Conservation (phyloP, 2,888 invertebrate species). For the Physocephala rufipes region DNA sequence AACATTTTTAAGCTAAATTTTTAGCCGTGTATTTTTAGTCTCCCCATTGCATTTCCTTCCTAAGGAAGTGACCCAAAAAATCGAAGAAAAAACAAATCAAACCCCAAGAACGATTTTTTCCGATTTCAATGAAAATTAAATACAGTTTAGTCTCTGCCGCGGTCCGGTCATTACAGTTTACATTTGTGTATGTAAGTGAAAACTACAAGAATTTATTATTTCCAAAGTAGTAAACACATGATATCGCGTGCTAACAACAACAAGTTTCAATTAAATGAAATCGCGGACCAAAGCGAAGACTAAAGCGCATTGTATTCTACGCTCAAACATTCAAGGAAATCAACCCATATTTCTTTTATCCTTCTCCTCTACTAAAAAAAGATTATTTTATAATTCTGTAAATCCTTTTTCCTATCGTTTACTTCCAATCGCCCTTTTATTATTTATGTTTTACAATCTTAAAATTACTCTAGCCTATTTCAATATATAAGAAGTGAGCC, state of each 20-base stretch:
- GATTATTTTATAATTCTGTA: no score
- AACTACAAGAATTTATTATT: background rate
- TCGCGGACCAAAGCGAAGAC: constrained; percentile 60
- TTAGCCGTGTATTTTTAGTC: no score
- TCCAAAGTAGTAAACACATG: background rate
- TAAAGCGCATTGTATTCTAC: constrained; percentile 66
- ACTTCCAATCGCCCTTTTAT: no score
- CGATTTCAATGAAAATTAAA: constrained; percentile 52
- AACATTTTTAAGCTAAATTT: no score
- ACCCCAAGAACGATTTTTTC: constrained; percentile 15
- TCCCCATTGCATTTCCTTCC: background rate
- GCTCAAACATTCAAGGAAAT: constrained; percentile 44
- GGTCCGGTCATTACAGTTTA: constrained; percentile 39
- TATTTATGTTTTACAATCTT: no score
- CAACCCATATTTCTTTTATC: no score
- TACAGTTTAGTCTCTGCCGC: constrained; percentile 65
- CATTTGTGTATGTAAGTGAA: constrained; percentile 50
- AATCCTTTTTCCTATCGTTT: no score
- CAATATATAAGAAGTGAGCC: no score
- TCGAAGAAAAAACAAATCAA: constrained; percentile 16
- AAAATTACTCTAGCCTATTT: no score
- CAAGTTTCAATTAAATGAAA: constrained; percentile 47
- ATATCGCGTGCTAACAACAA: background rate
- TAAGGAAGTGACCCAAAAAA: constrained; percentile 14
- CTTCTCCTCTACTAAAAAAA: no score